A percentile compares a stretch with the other conserved stretches of the same genome.
phyloP scores from a whole-genome alignment of 2,113 vertebrate genomes.

The Poeciliopsis turrubarensis region DNA sequence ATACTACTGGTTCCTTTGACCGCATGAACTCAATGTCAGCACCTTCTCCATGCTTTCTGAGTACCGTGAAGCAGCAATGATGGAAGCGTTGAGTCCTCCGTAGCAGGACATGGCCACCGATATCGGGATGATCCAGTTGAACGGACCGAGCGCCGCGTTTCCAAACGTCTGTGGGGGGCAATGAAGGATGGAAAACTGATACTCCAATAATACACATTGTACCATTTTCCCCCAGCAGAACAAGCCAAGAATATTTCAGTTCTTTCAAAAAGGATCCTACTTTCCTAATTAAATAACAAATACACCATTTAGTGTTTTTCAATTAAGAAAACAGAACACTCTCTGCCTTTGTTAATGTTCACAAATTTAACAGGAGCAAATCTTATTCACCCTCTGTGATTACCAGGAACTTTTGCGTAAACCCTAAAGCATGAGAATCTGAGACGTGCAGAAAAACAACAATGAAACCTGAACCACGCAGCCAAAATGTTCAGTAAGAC shows the following conservation, averaged over 20 bases:
- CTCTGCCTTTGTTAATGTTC: no score
- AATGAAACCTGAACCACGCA: background rate
- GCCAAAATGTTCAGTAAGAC: background rate
- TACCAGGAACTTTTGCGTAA: background rate
- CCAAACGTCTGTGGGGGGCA: constrained; percentile 79
- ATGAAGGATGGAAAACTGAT: constrained; percentile 1
- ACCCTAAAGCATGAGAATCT: background rate
- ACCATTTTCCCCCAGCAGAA: no score
- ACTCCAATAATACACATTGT: no score
- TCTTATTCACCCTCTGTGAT: no score
- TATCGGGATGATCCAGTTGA: constrained; percentile 84
- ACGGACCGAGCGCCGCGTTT: constrained; percentile 78
- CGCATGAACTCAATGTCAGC: background rate
- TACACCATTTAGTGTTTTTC: no score
- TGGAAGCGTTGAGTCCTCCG: constrained; percentile 85
- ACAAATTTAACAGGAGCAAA: no score
- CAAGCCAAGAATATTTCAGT: no score
- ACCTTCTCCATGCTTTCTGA: background rate
- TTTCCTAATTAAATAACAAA: no score
- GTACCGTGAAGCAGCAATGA: constrained; percentile 85
- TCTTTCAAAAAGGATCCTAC: no score
- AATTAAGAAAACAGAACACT: no score
- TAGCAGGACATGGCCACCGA: constrained; percentile 87
- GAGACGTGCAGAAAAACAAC: background rate
- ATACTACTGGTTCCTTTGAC: background rate